Base-by-base conservation (phyloP, 2,888 invertebrate species). In the Oscheius sp. region DNA sequence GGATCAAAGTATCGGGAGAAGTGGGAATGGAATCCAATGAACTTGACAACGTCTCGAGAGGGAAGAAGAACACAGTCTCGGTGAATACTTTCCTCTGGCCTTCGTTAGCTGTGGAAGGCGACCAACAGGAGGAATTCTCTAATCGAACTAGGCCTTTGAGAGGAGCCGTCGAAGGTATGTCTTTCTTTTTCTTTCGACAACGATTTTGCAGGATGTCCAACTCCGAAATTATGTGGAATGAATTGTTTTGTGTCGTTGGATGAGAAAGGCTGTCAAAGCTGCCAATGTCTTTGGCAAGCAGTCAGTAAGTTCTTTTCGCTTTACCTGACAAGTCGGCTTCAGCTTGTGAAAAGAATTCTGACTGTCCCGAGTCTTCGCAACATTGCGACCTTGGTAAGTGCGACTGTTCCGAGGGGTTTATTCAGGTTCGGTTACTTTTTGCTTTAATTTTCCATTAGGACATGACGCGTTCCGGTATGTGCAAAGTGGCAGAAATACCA, bases 331-430 rank as follows among this genome's bases (percentile, higher is more conserved):
- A n/a, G 3, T 53, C 20, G 3, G 10, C 73, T 84, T 64, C 55
- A 84, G 83, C 74, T 0, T 85, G 85, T 57, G 71, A 74, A 17
- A 57, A 37, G 1, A 79, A 83, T 57, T 33, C 65, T 15, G 84
- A 85, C 48, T 85, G 85, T 34, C 42, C 64, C 6, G 74, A 76
- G 10, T 69, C 72, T 3, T 73, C 76, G 6, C 85, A 84, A 65
- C 77, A 76, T 48, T 85, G 85, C 57, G 84, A 85, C 52, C 71
- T 81, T 1, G 84, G 84, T 37, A 76, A 81, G 20, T 85, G 85
- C 64, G 78, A 84, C 45, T 84, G 84, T 61, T 50, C 70, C 53
- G 70, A 67, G 2, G 83, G 83, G 10, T 83, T 64, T 39, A 70
- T 72, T 10, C 80, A 78, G 65, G 69, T 69, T 42, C 31, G 20